Evolutionary conservation across 2,888 invertebrate species (phyloP), one percentile per base, ranked within the genome.

Genomic region (Acrobasis consociella): DNA sequence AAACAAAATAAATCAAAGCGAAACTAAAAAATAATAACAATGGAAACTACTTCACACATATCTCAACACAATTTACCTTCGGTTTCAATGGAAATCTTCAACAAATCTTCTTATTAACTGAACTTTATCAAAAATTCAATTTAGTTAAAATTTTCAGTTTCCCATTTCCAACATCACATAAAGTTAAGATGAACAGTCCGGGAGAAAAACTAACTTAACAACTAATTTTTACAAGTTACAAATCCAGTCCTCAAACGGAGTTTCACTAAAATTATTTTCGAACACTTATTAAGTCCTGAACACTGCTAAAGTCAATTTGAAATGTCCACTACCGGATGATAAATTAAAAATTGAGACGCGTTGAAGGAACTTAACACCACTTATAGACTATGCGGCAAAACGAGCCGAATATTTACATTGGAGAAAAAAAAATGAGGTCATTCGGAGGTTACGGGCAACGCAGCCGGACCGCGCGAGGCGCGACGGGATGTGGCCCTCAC

Each of bases 381-480:
- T 91, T 91, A 91, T 78, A 87, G 87, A 88, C 90, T 91, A 91
- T 89, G 91, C 91, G 90, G 89, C 89, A 87, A 85, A 84, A 86
- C 83, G 83, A 83, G 89, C 90, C 91, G 90, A 89, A 89, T 92
- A 92, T 92, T 92, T 92, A 92, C 91, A 91, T 91, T 90, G 86
- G 84, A 85, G 87, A 87, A 90, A 91, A 91, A 89, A 92, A 92
- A 92, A 89, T 86, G 89, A 89, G 92, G 92, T 91, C 92, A 91
- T 85, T 83, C 88, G 85, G 90, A 91, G 91, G 91, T 91, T 89
- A 91, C 90, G 91, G 91, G 89, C 91, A 82, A 89, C 84, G 87
- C 91, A 86, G 91, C 91, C 91, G 87, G 86, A 82, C 89, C 89
- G 88, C 89, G 85, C 88, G 89, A 84, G 90, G 89, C 91, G 91